Evolutionary conservation across 2,888 invertebrate species (phyloP).

Genomic region (Ornithoptera alexandrae): DNA sequence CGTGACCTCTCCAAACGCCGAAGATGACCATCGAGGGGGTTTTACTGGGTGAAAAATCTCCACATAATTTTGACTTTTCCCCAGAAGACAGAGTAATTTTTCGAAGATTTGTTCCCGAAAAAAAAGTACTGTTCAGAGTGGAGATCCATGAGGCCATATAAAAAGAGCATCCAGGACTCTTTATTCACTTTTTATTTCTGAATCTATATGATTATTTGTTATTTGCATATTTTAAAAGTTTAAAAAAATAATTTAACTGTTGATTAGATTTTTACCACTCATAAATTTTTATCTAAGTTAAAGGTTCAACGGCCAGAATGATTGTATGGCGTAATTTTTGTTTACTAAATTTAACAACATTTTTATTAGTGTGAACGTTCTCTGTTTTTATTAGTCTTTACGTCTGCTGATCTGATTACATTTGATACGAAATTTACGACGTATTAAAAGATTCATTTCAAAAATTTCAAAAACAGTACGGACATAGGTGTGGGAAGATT

Average conservation of each 20-base stretch:
- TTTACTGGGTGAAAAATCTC: no score
- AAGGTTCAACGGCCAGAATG: conserved; percentile 17
- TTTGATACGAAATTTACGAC: conserved; percentile 22
- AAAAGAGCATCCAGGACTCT: no score
- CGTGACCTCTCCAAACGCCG: no score
- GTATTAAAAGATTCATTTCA: conserved; percentile 17
- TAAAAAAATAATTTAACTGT: neutral
- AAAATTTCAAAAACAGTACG: conserved; percentile 13
- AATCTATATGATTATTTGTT: no score
- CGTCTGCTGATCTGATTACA: conserved; percentile 24
- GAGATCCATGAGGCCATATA: no score
- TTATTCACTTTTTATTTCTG: no score
- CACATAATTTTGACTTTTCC: no score
- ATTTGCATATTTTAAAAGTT: no score
- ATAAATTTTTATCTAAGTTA: conserved; percentile 15
- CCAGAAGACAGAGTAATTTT: no score
- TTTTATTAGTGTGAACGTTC: conserved; percentile 19
- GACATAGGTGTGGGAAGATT: conserved; percentile 9
- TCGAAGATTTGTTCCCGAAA: no score
- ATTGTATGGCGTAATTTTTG: conserved; percentile 17
- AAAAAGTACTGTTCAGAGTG: no score
- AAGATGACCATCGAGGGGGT: no score
- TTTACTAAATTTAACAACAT: conserved; percentile 16
- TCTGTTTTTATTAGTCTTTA: conserved; percentile 19
- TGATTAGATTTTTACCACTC: conserved; percentile 1